These are phyloP conservation scores for Ennomos quercinarius DNA, from an alignment of 2,888 invertebrate genomes.

Conservation along the genomic window DNA sequence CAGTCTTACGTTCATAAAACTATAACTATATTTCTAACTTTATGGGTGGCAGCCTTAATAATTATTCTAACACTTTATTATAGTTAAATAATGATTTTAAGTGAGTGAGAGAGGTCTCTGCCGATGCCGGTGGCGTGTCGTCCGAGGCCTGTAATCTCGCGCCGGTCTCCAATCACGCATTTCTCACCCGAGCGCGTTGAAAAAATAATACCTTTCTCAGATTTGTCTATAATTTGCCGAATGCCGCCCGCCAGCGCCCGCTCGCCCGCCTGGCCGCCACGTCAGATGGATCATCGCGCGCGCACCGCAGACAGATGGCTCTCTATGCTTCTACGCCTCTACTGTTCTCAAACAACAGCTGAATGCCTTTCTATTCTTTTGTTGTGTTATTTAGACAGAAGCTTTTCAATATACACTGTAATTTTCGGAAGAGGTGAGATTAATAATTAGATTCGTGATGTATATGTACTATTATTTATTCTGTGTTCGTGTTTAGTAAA, in stretches of 20 bases:
- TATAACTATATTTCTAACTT: conserved; percentile 36
- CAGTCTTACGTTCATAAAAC: conserved; percentile 27
- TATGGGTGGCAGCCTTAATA: conserved; percentile 71
- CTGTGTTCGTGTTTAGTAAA: conserved; percentile 10
- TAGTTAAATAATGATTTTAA: conserved; percentile 79
- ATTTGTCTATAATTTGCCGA: conserved; percentile 83
- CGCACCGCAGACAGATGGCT: conserved; percentile 45
- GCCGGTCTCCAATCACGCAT: conserved; percentile 83
- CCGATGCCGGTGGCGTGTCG: conserved; percentile 80
- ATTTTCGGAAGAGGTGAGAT: conserved; percentile 48
- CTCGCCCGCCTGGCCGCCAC: conserved; percentile 9
- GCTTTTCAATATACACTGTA: conserved; percentile 64
- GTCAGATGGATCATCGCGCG: conserved; percentile 30
- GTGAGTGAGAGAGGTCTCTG: conserved; percentile 71
- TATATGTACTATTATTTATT: too few relatives aligned
- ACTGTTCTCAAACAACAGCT: conserved; percentile 52
- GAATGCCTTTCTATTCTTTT: conserved; percentile 63
- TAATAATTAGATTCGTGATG: conserved; percentile 8
- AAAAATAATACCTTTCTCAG: conserved; percentile 82
- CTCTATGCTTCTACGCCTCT: conserved; percentile 13
- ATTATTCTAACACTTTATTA: conserved; percentile 81
- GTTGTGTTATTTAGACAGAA: conserved; percentile 71
- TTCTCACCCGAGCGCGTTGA: conserved; percentile 85
- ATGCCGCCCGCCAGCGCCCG: conserved; percentile 61
- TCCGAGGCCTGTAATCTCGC: conserved; percentile 76